A percentile compares a stretch with the other conserved stretches of the same genome.
These are phyloP conservation scores for Caenorhabditis virilis DNA, from an alignment of 2,888 invertebrate genomes.

Conservation along the genomic window DNA sequence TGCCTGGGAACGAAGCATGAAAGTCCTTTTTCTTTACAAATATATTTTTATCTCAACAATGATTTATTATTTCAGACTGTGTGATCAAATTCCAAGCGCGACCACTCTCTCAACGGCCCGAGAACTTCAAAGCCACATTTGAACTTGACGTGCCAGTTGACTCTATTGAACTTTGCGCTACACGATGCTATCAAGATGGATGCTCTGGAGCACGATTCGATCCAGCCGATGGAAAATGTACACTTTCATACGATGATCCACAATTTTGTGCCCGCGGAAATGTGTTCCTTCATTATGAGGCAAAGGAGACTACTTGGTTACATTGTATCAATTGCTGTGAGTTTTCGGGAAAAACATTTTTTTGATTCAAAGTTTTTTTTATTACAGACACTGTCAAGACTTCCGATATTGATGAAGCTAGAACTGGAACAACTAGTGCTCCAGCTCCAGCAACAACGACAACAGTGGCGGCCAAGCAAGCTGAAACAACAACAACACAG, in stretches of 20 bases:
- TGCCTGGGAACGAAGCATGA: no score
- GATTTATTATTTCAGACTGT: slow-evolving; percentile 58
- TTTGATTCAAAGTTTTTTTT: background rate
- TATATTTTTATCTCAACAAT: no score
- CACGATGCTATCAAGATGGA: slow-evolving; percentile 63
- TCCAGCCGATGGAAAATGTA: slow-evolving; percentile 47
- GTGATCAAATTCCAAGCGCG: slow-evolving; percentile 63
- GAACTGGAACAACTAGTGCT: slow-evolving; percentile 17
- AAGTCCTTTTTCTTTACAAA: no score
- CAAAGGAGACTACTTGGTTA: slow-evolving; percentile 50
- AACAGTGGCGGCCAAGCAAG: slow-evolving; percentile 8
- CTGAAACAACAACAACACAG: slow-evolving; percentile 6
- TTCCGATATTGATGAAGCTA: slow-evolving; percentile 20
- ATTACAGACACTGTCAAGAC: slow-evolving; percentile 32
- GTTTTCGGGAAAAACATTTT: slow-evolving; percentile 4
- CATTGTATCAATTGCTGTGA: slow-evolving; percentile 62
- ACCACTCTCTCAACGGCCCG: slow-evolving; percentile 48
- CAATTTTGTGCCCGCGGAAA: slow-evolving; percentile 49
- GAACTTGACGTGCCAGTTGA: slow-evolving; percentile 53
- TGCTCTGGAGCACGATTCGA: slow-evolving; percentile 60
- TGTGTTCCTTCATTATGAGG: slow-evolving; percentile 48
- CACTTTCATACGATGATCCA: slow-evolving; percentile 59
- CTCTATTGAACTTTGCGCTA: slow-evolving; percentile 59
- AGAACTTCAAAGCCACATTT: slow-evolving; percentile 54
- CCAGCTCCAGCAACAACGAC: slow-evolving; percentile 3